Evolutionary conservation across 30 jellyfish, hydroid and myxozoan species (phyloP).

Genomic region (Turritopsis rubra): DNA sequence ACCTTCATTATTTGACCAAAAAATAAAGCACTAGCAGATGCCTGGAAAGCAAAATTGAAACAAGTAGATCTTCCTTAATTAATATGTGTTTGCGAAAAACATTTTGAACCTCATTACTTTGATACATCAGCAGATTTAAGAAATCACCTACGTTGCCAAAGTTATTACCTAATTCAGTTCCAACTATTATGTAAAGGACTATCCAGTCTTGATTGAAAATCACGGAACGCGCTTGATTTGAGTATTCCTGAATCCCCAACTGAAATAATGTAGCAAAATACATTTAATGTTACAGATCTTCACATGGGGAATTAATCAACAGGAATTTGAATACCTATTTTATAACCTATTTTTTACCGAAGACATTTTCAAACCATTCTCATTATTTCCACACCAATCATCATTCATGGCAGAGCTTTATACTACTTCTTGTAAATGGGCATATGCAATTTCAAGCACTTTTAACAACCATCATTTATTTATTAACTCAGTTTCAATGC

Average conservation of each 20-base stretch:
- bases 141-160: background rate
- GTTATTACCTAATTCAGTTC: background rate
- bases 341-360: background rate
- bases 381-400: background rate
- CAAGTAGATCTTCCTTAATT: background rate
- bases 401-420: background rate
- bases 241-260: background rate
- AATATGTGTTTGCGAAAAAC: background rate
- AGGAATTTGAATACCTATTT: background rate
- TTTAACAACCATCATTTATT: background rate
- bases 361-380: background rate
- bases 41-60: background rate
- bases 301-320: background rate
- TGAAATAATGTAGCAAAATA: background rate
- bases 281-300: background rate
- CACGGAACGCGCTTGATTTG: background rate
- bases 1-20: background rate
- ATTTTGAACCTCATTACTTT: background rate
- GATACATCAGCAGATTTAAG: background rate
- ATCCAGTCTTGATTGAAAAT: background rate
- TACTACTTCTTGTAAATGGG: background rate
- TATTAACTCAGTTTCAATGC: background rate
- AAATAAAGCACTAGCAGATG: background rate
- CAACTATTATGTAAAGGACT: background rate
- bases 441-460: no score